Conservation (phyloP, 2,888 invertebrate genomes). For the Fragum fragum region DNA sequence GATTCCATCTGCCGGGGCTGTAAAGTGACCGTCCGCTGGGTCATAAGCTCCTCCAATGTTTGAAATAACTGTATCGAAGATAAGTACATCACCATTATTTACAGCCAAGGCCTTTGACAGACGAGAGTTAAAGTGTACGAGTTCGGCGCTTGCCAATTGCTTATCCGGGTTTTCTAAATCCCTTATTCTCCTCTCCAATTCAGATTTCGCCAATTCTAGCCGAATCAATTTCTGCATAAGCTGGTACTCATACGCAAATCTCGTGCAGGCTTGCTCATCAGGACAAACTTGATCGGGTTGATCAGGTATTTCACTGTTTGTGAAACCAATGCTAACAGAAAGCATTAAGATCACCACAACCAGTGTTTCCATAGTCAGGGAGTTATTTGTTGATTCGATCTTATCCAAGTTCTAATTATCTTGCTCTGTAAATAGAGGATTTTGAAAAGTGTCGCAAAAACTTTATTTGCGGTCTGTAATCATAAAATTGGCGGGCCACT, state of each 20-base stretch:
- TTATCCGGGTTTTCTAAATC: background rate
- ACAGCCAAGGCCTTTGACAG: background rate
- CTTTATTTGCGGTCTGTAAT: too few relatives aligned
- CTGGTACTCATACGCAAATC: background rate
- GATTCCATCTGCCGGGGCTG: background rate
- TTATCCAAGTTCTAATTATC: too few relatives aligned
- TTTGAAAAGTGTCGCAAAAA: too few relatives aligned
- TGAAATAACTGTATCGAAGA: background rate
- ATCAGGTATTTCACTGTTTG: too few relatives aligned
- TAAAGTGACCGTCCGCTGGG: background rate
- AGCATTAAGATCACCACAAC: too few relatives aligned
- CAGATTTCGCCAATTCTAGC: background rate
- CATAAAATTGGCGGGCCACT: too few relatives aligned
- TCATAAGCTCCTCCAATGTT: background rate
- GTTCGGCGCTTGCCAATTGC: background rate
- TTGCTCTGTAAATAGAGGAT: too few relatives aligned
- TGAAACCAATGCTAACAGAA: too few relatives aligned
- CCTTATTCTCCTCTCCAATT: background rate
- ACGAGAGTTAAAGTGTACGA: background rate
- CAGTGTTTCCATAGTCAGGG: too few relatives aligned
- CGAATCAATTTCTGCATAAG: background rate
- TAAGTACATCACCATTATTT: background rate
- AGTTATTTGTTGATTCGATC: too few relatives aligned
- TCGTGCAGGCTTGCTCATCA: slow-evolving; percentile 3
- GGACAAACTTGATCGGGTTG: background rate